Conservation (phyloP, 2,888 invertebrate genomes). For the Epsilonema sp. region DNA sequence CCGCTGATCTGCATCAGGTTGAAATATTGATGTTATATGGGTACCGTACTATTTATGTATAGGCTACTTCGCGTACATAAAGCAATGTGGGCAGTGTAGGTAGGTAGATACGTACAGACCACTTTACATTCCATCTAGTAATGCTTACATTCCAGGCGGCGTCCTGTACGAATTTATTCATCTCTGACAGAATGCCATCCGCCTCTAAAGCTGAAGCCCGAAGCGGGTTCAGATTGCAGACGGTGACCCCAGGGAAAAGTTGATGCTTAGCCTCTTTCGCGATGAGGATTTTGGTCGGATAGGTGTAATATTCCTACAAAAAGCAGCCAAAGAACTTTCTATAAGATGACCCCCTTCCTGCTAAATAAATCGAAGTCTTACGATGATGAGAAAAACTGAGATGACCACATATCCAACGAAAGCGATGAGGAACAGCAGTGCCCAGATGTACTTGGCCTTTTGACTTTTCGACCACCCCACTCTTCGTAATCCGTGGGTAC, state of each 20-base stretch:
- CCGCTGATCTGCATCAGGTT: too few relatives aligned
- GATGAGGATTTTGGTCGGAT: neutral
- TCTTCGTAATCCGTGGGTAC: neutral
- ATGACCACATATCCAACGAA: neutral
- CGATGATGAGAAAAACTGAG: neutral
- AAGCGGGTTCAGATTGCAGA: slow-evolving; percentile 4
- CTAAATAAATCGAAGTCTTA: too few relatives aligned
- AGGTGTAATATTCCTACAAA: neutral
- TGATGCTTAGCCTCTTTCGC: neutral
- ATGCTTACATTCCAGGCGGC: slow-evolving; percentile 1
- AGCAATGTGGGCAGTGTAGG: neutral
- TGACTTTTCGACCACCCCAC: neutral
- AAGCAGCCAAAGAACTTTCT: neutral
- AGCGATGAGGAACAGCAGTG: neutral
- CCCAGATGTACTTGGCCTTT: neutral
- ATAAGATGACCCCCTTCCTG: too few relatives aligned
- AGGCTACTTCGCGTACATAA: neutral
- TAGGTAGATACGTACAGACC: neutral
- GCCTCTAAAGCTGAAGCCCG: neutral
- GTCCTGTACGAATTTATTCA: neutral
- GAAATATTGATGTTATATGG: too few relatives aligned
- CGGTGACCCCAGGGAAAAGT: slow-evolving; percentile 2
- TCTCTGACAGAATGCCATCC: too few relatives aligned
- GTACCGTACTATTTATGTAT: neutral
- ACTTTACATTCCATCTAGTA: neutral